Evolutionary conservation across 2,113 vertebrate species (phyloP).

Genomic region (Poicephalus meyeri): DNA sequence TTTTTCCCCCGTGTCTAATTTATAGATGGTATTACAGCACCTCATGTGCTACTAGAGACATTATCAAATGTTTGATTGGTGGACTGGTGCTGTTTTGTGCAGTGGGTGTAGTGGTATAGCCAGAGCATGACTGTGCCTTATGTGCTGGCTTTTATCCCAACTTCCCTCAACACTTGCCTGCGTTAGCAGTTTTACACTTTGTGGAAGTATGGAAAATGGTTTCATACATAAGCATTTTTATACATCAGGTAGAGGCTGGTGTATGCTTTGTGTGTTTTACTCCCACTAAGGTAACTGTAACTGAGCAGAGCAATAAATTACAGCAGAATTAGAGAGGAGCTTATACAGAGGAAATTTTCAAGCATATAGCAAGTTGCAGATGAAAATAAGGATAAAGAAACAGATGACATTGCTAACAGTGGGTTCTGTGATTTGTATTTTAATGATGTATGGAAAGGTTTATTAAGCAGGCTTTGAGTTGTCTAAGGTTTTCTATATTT

Average conservation of each 20-base stretch:
- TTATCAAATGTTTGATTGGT: background rate
- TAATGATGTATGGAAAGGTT: background rate
- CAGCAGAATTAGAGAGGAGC: background rate
- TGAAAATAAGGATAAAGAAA: background rate
- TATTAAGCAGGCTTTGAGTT: background rate
- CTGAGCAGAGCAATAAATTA: background rate
- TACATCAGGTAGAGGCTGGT: background rate
- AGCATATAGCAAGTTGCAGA: background rate
- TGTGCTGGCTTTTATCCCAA: rapidly evolving
- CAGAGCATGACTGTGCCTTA: background rate
- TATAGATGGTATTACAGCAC: background rate
- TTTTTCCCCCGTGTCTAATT: rapidly evolving
- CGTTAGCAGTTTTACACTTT: background rate
- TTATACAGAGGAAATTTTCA: background rate
- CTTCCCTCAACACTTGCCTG: background rate
- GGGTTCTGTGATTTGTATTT: background rate
- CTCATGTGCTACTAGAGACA: background rate
- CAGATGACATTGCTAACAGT: background rate
- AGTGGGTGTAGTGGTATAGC: background rate
- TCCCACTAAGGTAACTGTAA: background rate
- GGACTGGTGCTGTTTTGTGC: background rate
- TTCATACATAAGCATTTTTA: background rate
- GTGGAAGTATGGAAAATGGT: background rate
- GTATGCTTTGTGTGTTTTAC: background rate
- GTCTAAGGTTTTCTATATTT: background rate